Evolutionary conservation across 2,113 vertebrate genomes (phyloP), one percentile per base, ranked within the genome.

Genomic region (Phyllostomus discolor): DNA sequence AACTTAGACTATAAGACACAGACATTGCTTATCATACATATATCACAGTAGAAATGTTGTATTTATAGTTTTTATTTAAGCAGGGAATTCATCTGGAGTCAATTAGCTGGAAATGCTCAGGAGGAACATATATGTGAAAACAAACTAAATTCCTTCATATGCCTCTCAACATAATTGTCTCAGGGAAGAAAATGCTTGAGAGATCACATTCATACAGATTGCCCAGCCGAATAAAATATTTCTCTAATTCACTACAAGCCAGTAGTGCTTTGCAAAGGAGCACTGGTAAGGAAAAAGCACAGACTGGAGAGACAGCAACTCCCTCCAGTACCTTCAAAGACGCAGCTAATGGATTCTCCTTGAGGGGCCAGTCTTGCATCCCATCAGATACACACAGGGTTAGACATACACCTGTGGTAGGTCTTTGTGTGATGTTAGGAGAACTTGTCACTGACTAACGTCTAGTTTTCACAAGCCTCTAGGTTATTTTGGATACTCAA

Each of bases 101-200:
- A 97, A 86, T 97, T 96, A 97, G 24, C 76, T 95, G 19, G 72
- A 81, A 97, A 96, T 93, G 33, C 72, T 88, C 89, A 43, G 59
- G 76, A 87, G 48, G 46, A 84, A 96, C 38, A 70, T 87, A 88
- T 72, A 66, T 41, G 90, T 88, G 54, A 90, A 93, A 89, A 81
- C 16, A 76, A 91, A 88, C 86, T 28, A 90, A 93, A 82, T 95
- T 93, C 46, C n/a, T 90, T 94, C 33, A 19, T 54, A 33, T 85
- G 72, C 50, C 8, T 95, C 70, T 92, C 62, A 73, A 57, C 5
- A 17, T 96, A 75, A 79, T 90, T 80, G 88, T 95, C 73, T 72
- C 19, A 59, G 72, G 90, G 81, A 35, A 91, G 52, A 91, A 97
- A 83, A 90, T 73, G 26, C 59, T 93, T 90, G 31, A 64, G 73